Evolutionary conservation across 2,113 vertebrate genomes (phyloP).

Genomic region (Oreochromis niloticus): DNA sequence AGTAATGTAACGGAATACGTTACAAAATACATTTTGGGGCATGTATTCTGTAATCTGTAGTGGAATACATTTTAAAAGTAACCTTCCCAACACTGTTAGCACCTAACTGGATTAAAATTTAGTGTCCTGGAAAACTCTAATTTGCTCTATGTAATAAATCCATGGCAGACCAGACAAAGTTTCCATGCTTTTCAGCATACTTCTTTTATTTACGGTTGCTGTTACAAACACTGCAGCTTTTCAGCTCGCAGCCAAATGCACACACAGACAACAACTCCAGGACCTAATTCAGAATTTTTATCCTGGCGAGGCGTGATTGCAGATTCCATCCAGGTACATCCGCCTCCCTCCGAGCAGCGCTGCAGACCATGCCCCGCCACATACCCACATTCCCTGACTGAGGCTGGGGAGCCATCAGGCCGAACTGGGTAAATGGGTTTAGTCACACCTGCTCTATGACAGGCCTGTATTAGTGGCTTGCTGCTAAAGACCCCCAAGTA

Average conservation of each 20-base stretch:
- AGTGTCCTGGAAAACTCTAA: neutral
- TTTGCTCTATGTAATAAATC: neutral
- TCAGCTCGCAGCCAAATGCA: neutral
- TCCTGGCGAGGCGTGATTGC: accelerated
- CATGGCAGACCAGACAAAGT: accelerated
- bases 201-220: neutral
- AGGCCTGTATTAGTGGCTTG: neutral
- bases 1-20: too few species aligned
- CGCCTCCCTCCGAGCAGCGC: neutral
- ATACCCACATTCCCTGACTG: neutral
- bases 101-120: neutral
- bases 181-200: neutral
- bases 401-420: neutral
- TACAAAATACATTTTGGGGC: too few species aligned
- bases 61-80: too few species aligned
- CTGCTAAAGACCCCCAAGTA: neutral
- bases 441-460: neutral
- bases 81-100: neutral
- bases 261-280: neutral
- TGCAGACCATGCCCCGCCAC: neutral
- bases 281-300: neutral
- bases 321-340: accelerated
- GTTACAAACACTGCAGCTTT: neutral
- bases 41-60: too few species aligned
- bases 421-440: neutral